Evolutionary conservation across 1,140 invertebrate species (phyloP).

Genomic region (Oedothorax gibbosus): DNA sequence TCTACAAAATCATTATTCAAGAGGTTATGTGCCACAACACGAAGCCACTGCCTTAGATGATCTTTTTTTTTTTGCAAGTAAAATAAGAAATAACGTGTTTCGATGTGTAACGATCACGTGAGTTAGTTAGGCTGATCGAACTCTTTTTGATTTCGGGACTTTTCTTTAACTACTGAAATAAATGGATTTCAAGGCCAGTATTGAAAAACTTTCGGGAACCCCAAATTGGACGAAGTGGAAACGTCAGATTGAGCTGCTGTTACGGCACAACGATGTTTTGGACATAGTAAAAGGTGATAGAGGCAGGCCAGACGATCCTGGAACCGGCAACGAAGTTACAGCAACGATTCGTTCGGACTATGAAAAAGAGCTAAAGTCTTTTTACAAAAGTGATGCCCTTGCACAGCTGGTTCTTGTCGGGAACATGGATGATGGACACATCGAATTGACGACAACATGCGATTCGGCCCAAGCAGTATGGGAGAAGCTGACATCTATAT

Average conservation of each 20-base stretch:
- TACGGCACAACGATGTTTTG: neutral
- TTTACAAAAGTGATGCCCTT: neutral
- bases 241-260: neutral
- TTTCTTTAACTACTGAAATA: neutral
- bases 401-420: neutral
- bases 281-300: neutral
- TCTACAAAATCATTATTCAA: too few species aligned
- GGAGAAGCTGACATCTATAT: neutral
- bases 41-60: too few species aligned
- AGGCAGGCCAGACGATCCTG: neutral
- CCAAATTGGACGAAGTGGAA: conserved; percentile 1
- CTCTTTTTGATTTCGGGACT: too few species aligned
- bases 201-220: neutral
- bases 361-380: neutral
- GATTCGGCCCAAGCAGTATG: neutral
- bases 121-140: too few species aligned
- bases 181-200: neutral
- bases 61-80: too few species aligned
- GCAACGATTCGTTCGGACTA: too few species aligned
- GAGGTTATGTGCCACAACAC: too few species aligned
- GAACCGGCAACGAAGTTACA: neutral
- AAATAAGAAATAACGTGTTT: too few species aligned
- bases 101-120: too few species aligned
- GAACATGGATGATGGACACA: neutral
- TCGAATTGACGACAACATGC: neutral